phyloP scores from a whole-genome alignment of 2,797 vertebrate genomes.

The Nannoperca australis region DNA sequence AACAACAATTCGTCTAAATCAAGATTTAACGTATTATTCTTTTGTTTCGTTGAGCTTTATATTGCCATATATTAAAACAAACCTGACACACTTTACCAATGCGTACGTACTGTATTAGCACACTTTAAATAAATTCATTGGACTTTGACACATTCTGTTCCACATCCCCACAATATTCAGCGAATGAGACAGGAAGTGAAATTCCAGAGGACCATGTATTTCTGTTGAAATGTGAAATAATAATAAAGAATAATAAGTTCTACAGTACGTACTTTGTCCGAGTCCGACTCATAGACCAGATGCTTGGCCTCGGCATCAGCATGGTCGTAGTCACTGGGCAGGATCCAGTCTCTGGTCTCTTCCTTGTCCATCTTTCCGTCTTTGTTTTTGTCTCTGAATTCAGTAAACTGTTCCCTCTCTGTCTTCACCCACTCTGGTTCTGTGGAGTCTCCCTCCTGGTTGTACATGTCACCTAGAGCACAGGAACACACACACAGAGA shows the following conservation, averaged over 20 bases:
- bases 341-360: slow-evolving; percentile 98
- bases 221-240: neutral
- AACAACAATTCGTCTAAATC: neutral
- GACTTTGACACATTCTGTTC: too few species aligned
- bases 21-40: too few species aligned
- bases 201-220: neutral
- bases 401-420: slow-evolving; percentile 94
- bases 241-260: neutral
- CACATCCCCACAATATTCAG: neutral
- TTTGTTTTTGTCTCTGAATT: slow-evolving; percentile 97
- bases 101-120: too few species aligned
- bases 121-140: too few species aligned
- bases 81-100: neutral
- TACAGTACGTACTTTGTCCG: slow-evolving; percentile 87
- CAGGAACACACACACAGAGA: too few species aligned
- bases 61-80: neutral
- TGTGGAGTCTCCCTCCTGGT: slow-evolving; percentile 89
- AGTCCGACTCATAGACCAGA: slow-evolving; percentile 95
- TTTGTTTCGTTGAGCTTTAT: neutral
- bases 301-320: slow-evolving; percentile 97
- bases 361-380: slow-evolving; percentile 98
- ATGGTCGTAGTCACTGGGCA: slow-evolving; percentile 96
- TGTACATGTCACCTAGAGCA: slow-evolving; percentile 95
- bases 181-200: slow-evolving; percentile 8
- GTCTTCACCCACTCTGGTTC: slow-evolving; percentile 99